These are phyloP conservation scores for Tolmerus cingulatus DNA, from an alignment of 2,888 invertebrate species.

Conservation along the genomic window DNA sequence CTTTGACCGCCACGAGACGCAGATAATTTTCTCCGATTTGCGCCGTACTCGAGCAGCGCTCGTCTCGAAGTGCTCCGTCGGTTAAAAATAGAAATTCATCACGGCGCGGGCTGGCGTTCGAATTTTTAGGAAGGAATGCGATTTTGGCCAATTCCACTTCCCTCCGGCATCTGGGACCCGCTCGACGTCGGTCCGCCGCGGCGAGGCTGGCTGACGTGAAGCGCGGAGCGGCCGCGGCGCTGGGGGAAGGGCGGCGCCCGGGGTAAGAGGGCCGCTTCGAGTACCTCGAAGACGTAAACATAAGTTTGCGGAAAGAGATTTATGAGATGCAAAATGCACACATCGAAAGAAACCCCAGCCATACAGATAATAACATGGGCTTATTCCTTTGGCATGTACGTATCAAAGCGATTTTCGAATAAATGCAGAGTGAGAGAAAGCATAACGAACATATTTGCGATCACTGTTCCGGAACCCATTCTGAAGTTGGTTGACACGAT, in stretches of 20 bases:
- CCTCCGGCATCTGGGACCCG: not conserved
- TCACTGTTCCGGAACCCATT: too few species aligned
- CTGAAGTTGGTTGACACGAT: too few species aligned
- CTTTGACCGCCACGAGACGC: not conserved
- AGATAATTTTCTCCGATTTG: constrained; percentile 23
- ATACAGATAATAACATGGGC: too few species aligned
- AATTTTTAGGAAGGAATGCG: not conserved
- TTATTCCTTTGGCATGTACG: too few species aligned
- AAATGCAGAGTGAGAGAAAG: too few species aligned
- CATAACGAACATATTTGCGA: too few species aligned
- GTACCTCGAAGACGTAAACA: not conserved
- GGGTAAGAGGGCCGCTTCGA: not conserved
- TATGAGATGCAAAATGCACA: not conserved
- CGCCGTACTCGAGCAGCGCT: constrained; percentile 4
- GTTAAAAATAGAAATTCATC: constrained; percentile 26
- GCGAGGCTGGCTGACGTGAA: not conserved
- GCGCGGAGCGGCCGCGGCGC: not conserved
- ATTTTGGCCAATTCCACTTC: not conserved
- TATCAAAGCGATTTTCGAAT: too few species aligned
- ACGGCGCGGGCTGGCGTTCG: not conserved
- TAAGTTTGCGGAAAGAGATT: not conserved
- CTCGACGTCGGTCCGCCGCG: not conserved
- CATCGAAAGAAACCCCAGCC: too few species aligned
- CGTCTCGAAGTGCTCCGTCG: not conserved
- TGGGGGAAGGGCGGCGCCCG: not conserved